Base-by-base conservation (phyloP, 2,797 vertebrate species). In the Discoglossus pictus region DNA sequence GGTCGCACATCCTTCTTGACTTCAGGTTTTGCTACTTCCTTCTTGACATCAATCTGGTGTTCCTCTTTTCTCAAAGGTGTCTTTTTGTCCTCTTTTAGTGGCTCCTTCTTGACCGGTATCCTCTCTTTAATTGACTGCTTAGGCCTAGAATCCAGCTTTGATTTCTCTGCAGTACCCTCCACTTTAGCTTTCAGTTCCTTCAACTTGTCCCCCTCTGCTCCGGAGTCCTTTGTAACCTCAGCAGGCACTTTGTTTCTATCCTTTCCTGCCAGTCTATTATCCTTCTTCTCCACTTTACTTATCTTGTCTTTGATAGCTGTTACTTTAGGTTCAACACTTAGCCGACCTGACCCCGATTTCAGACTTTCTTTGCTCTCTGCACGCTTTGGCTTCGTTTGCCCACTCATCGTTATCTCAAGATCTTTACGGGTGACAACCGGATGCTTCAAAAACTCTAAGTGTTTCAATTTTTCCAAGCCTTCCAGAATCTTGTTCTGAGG, bases 361-460 rank as follows among this genome's bases (percentile, higher is more conserved):
- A 97, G 80, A 61, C 94, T 97, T 75, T 97, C 95, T 35, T 85
- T 89, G 77, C 95, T 97, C 67, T 91, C 93, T 0, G 91, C 74
- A 18, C 89, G 84, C 59, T 73, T 91, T 2, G 88, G 92, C 25
- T 82, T 85, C 24, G 74, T 88, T 15, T 63, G 2, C 0, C 0
- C 11, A 0, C 15, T 4, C 8, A 12, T 39, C 0, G 1, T 2
- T 0, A 61, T 71, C 61, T 90, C 88, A 6, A 94, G 74, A 51
- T 95, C 94, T 0, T 88, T 88, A 23, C 84, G 80, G 12, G 89
- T 92, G 52, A 92, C 88, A 13, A 87, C 84, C 0, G 94, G 92
- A 2, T 89, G 78, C 66, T 79, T 93, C 73, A 98, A 85, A 74
- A 95, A 98, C 4, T 92, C 89, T 55, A 98, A 71, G 75, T 96